phyloP scores from a whole-genome alignment of 2,888 invertebrate species.

The Drosophila kuntzei region DNA sequence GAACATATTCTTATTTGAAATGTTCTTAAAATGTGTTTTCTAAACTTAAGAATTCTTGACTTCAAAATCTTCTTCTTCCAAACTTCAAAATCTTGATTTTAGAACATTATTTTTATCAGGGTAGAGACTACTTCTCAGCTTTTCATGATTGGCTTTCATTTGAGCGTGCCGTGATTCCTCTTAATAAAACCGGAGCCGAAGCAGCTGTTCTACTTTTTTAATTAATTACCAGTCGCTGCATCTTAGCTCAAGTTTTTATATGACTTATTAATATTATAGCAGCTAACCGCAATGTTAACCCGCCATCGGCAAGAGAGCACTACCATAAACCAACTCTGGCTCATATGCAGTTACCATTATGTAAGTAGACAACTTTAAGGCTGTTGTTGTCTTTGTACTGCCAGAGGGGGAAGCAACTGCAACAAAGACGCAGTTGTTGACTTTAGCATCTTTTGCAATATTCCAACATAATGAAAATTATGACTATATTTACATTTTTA shows the following conservation, averaged over 20 bases:
- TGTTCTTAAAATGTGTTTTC: too few relatives aligned
- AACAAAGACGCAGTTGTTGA: background rate
- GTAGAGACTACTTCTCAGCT: background rate
- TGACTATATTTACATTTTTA: conserved; percentile 13
- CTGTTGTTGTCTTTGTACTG: conserved; percentile 6
- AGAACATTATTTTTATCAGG: too few relatives aligned
- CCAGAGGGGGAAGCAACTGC: background rate
- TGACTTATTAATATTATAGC: conserved; percentile 52
- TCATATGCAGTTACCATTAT: conserved; percentile 30
- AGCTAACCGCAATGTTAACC: conserved; percentile 40
- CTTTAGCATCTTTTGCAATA: conserved; percentile 11
- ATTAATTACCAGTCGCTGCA: conserved; percentile 42
- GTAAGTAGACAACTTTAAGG: conserved; percentile 14
- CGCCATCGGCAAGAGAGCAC: conserved; percentile 17
- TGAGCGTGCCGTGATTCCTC: background rate
- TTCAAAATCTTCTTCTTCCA: too few relatives aligned
- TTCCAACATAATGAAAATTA: conserved; percentile 18
- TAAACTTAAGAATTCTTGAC: too few relatives aligned
- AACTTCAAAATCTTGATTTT: too few relatives aligned
- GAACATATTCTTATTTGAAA: too few relatives aligned
- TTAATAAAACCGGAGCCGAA: conserved; percentile 1
- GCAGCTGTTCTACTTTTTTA: conserved; percentile 14
- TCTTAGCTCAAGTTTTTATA: conserved; percentile 33
- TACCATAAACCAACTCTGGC: conserved; percentile 11
- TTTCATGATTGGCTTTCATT: conserved; percentile 7